Percentiles rank a stretch among this genome's conserved stretches.
These are phyloP conservation scores for Sinocyclocheilus anshuiensis DNA, from an alignment of 2,113 vertebrate genomes.

Conservation along the genomic window DNA sequence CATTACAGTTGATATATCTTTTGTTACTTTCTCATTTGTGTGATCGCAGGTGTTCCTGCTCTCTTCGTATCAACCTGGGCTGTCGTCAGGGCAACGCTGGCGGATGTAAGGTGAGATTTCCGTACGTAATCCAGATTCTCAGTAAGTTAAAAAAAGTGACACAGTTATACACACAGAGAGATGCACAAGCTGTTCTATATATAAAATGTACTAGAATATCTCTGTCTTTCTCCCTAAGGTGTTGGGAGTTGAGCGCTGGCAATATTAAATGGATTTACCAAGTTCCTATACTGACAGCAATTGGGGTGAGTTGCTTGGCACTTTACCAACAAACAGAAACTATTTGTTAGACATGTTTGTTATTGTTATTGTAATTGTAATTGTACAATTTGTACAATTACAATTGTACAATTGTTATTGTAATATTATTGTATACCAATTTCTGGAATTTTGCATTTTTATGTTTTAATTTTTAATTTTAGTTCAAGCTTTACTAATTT, in stretches of 20 bases:
- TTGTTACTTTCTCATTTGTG: not conserved
- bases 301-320: conserved; percentile 77
- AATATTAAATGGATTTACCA: conserved; percentile 90
- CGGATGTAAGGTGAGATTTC: conserved; percentile 80
- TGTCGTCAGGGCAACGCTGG: conserved; percentile 78
- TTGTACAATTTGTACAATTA: too few species aligned
- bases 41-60: conserved; percentile 81
- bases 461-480: too few species aligned
- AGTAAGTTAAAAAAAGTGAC: not conserved
- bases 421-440: not conserved
- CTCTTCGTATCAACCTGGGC: conserved; percentile 85
- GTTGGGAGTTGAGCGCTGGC: conserved; percentile 87
- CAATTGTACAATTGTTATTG: too few species aligned
- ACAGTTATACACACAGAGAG: not conserved
- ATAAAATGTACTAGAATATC: not conserved
- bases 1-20: conserved; percentile 3
- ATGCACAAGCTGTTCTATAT: not conserved
- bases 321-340: not conserved
- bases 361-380: not conserved
- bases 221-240: conserved; percentile 67
- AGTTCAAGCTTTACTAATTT: too few species aligned
- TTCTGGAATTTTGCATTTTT: not conserved
- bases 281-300: conserved; percentile 84
- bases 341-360: too few species aligned
- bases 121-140: not conserved